Evolutionary conservation across 2,888 invertebrate genomes (phyloP), one percentile per base, ranked within the genome.

Genomic region (Dicyrtomina minuta): DNA sequence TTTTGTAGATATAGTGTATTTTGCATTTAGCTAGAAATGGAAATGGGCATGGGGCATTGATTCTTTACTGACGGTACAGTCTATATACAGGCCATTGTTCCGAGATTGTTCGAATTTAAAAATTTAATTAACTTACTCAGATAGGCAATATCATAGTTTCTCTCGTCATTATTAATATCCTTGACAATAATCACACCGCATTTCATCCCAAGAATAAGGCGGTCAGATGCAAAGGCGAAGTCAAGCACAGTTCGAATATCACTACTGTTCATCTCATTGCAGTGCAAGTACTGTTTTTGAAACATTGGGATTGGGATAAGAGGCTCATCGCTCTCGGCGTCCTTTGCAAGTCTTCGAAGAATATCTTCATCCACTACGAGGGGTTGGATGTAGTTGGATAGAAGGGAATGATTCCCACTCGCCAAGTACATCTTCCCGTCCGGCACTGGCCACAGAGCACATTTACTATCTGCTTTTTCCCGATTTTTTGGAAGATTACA

Each of bases 131-230:
- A 6, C 39, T 64, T 15, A 66, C 66, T 56, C 5, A 66, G 17
- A 26, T 66, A 66, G 2, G 66, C 66, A 10, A 66, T 27, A 41
- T 55, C 66, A 39, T 26, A 44, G n/a, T 24, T 26, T 8, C 39
- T 10, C 8, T 66, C 15, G 4, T 66, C 56, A 13, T 41, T 55
- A 44, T 53, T 56, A 17, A 66, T 55, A 20, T 66, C 43, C 26
- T 66, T 55, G 17, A 66, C 17, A 15, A 66, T 22, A 20, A 66
- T n/a, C 1, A 66, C 56, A 0, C 66, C 66, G 56, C 66, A 66
- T 24, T 66, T 66, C 66, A 66, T 66, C 2, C 66, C 66, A 13
- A 66, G 26, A 24, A 66, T 66, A 56, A 66, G 55, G 24, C 66
- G 33, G 26, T 56, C 24, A 12, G 66, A 41, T 0, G 66, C 33